Evolutionary conservation across 2,888 invertebrate genomes (phyloP).

Genomic region (Zaprionus lineosus): DNA sequence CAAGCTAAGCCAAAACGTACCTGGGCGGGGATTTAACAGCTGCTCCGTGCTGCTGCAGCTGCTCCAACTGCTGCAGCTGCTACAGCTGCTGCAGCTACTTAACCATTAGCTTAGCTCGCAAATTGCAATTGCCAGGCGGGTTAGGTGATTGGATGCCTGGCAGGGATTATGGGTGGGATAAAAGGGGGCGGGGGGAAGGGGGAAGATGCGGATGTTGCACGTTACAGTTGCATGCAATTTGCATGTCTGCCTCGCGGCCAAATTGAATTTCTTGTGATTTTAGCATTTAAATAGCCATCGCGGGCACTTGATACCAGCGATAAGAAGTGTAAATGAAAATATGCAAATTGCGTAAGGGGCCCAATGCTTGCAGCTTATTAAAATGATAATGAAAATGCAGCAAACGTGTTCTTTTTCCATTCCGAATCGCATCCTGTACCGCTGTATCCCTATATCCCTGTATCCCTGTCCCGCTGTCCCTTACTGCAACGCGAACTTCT

Average conservation of each 20-base stretch:
- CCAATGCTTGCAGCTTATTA: conserved; percentile 64
- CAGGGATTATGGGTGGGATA: no score
- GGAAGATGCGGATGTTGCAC: conserved; percentile 11
- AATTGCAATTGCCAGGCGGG: conserved; percentile 2
- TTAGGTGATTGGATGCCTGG: no score
- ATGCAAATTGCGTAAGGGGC: conserved; percentile 57
- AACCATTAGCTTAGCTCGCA: conserved; percentile 27
- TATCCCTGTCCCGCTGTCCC: no score
- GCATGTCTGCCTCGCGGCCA: conserved; percentile 50
- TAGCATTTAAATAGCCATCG: conserved; percentile 68
- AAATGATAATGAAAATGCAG: conserved; percentile 59
- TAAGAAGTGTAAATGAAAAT: conserved; percentile 74
- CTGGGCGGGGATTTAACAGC: conserved; percentile 31
- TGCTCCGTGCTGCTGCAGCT: conserved; percentile 18
- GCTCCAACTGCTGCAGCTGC: conserved; percentile 29
- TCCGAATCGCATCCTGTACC: no score
- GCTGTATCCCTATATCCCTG: no score
- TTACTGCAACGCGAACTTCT: no score
- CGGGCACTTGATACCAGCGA: conserved; percentile 38
- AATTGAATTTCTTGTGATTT: conserved; percentile 62
- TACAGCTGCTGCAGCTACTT: conserved; percentile 17
- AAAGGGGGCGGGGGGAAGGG: neutral
- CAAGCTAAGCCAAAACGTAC: conserved; percentile 6
- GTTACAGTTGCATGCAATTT: conserved; percentile 44
- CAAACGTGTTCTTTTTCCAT: conserved; percentile 17